Percentiles rank a stretch among this genome's conserved stretches.
Conservation (phyloP, 2,113 vertebrate species). For the Megaceryle torquata region DNA sequence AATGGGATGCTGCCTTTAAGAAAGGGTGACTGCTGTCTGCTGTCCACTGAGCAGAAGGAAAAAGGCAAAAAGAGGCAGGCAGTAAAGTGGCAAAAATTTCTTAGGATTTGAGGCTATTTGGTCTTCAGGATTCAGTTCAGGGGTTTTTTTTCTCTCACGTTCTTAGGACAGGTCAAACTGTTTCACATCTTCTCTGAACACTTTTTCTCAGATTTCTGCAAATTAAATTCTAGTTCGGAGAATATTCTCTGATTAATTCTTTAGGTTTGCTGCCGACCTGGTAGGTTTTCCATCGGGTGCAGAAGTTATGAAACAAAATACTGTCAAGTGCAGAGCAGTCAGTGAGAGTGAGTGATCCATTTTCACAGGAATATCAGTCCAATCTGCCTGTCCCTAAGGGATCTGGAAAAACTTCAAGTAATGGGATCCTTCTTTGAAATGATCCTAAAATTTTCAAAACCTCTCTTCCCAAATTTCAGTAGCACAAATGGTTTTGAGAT, state of each 20-base stretch:
- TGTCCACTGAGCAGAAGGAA: neutral
- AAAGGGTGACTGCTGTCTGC: neutral
- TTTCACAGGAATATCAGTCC: neutral
- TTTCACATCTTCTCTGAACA: neutral
- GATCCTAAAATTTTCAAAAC: neutral
- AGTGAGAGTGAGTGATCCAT: neutral
- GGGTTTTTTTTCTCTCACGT: neutral
- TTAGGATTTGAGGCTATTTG: neutral
- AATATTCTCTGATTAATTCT: neutral
- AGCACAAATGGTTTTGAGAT: neutral
- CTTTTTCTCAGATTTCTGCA: neutral
- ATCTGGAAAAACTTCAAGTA: neutral
- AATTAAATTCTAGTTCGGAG: neutral
- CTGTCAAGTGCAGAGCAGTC: neutral
- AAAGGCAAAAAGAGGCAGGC: neutral
- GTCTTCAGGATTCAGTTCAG: neutral
- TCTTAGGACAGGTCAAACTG: neutral
- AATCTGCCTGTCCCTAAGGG: neutral
- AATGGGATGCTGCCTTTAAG: neutral
- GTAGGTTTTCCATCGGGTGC: neutral
- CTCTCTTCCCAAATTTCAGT: neutral
- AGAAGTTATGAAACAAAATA: neutral
- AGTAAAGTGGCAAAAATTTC: neutral
- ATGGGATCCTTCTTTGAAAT: neutral
- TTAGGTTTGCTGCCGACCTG: neutral